phyloP scores from a whole-genome alignment of 2,888 invertebrate species.

The Drepana falcataria region DNA sequence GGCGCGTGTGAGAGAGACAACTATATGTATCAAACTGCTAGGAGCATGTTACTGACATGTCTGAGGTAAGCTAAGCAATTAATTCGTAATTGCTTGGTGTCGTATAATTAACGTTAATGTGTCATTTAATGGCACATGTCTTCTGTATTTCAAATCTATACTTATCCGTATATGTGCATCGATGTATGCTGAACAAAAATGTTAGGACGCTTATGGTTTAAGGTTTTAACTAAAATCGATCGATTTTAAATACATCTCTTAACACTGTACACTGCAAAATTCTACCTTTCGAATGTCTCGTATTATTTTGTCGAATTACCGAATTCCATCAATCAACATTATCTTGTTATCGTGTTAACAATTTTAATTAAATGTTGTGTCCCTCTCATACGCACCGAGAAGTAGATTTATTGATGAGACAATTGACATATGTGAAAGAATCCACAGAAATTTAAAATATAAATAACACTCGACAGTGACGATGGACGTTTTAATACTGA shows the following conservation, averaged over 20 bases:
- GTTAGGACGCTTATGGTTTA: too few species aligned
- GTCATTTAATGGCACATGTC: background rate
- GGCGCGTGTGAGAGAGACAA: slow-evolving; percentile 7
- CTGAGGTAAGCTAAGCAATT: background rate
- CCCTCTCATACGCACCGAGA: slow-evolving; percentile 1
- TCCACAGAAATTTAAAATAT: slow-evolving; percentile 6
- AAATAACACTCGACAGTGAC: slow-evolving; percentile 14
- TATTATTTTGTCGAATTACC: too few species aligned
- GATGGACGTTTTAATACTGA: slow-evolving; percentile 1
- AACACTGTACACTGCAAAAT: too few species aligned
- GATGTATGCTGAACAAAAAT: too few species aligned
- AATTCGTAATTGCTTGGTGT: background rate
- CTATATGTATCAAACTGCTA: background rate
- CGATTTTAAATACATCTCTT: too few species aligned
- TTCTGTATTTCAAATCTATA: background rate
- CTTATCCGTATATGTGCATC: too few species aligned
- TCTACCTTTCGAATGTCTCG: too few species aligned
- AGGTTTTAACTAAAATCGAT: too few species aligned
- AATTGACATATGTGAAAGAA: background rate
- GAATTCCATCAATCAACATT: too few species aligned
- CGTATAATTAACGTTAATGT: background rate
- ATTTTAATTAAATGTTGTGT: background rate
- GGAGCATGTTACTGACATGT: background rate
- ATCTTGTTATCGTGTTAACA: too few species aligned
- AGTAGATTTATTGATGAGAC: slow-evolving; percentile 1